Percentiles rank a stretch among this genome's conserved stretches.
Evolutionary conservation across 2,113 vertebrate species (phyloP).

Genomic region (Shinisaurus crocodilurus): DNA sequence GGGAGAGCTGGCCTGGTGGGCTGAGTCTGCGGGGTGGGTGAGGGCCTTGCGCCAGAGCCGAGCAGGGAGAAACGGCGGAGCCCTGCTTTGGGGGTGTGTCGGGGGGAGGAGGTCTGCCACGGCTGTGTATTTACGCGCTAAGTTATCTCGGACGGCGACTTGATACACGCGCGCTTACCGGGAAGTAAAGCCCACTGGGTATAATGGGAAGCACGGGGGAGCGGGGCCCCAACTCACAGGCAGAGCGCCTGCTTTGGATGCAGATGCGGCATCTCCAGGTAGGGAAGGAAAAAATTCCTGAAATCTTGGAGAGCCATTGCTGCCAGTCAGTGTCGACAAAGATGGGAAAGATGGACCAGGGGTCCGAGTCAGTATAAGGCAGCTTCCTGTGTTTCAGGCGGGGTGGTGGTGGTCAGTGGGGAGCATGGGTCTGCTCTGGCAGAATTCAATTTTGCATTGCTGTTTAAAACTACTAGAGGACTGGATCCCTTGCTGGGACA

Average conservation of each 20-base stretch:
- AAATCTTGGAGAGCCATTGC: background rate
- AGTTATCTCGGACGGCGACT: background rate
- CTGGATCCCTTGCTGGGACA: background rate
- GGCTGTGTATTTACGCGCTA: background rate
- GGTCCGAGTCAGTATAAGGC: no score
- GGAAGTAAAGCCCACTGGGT: background rate
- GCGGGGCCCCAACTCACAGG: no score
- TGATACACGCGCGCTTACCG: background rate
- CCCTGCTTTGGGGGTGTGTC: fast-evolving
- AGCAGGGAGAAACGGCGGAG: fast-evolving
- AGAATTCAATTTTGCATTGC: background rate
- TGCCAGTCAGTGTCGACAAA: background rate
- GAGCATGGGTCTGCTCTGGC: no score
- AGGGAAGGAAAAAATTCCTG: no score
- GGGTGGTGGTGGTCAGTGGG: background rate
- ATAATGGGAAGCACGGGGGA: background rate
- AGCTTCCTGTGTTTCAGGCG: no score
- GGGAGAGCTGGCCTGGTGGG: background rate
- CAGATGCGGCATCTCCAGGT: no score
- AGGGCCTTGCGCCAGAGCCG: background rate
- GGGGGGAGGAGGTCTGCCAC: fast-evolving
- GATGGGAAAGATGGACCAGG: no score
- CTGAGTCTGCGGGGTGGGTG: background rate
- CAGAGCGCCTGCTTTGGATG: no score
- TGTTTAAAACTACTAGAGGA: background rate